These are phyloP conservation scores for Rhinoraja longicauda DNA, from an alignment of 2,797 vertebrate species.

Conservation along the genomic window DNA sequence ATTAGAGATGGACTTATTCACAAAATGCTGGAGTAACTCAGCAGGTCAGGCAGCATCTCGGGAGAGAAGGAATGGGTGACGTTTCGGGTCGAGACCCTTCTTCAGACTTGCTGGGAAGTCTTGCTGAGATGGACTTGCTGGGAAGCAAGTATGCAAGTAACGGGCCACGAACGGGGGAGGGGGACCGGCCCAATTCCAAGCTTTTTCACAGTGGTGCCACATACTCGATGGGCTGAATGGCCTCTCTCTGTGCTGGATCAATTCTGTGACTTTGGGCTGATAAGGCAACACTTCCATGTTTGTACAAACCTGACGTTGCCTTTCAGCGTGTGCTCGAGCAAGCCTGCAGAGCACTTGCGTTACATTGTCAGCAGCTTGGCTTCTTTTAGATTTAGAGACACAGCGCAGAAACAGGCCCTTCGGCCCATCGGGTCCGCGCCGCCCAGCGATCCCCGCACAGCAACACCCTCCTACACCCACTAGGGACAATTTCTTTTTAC, in stretches of 20 bases:
- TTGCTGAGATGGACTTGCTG: not conserved
- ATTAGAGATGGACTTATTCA: no score
- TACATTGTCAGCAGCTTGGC: not conserved
- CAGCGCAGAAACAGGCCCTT: no score
- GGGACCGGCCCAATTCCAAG: not conserved
- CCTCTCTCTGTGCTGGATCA: not conserved
- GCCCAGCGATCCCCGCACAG: no score
- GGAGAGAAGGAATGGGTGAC: no score
- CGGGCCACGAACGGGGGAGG: not conserved
- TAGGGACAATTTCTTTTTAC: no score
- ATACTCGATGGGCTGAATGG: not conserved
- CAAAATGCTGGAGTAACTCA: no score
- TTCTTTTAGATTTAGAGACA: no score
- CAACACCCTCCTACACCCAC: no score
- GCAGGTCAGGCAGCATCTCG: no score
- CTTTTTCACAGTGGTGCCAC: not conserved
- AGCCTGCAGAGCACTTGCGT: not conserved
- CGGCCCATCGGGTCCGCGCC: no score
- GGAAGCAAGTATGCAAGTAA: not conserved
- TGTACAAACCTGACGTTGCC: not conserved
- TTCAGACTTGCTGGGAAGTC: no score
- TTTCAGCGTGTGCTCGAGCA: not conserved
- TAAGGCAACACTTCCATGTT: not conserved
- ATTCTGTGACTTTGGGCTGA: not conserved
- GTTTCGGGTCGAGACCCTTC: no score